phyloP scores from a whole-genome alignment of 2,113 vertebrate species.

The Spheniscus mendiculus region DNA sequence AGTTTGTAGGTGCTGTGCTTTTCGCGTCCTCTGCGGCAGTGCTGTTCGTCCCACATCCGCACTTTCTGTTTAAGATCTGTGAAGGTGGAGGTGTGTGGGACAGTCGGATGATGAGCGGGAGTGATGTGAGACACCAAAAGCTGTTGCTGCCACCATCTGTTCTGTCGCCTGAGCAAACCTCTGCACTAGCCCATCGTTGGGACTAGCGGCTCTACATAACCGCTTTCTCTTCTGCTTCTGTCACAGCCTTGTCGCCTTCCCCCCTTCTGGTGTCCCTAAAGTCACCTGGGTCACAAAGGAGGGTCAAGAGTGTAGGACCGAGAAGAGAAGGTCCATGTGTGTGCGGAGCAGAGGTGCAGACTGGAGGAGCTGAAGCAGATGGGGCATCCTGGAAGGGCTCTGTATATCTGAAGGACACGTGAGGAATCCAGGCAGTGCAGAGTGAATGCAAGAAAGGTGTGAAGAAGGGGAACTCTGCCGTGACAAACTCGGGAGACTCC shows the following conservation, averaged over 20 bases:
- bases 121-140: neutral
- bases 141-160: neutral
- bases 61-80: neutral
- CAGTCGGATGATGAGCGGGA: neutral
- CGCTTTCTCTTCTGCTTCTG: neutral
- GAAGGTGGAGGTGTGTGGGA: neutral
- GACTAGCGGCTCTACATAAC: neutral
- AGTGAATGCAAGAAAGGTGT: neutral
- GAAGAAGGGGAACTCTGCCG: neutral
- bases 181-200: neutral
- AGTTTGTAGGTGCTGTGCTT: neutral
- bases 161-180: neutral
- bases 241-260: neutral
- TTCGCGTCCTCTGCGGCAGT: accelerated
- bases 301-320: too few relatives aligned
- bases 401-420: accelerated
- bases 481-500: neutral
- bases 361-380: neutral
- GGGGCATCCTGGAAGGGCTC: neutral
- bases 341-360: neutral
- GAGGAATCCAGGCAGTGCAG: neutral
- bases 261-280: neutral
- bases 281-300: neutral
- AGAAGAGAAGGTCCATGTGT: neutral
- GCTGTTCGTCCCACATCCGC: neutral